Conservation (phyloP, 2,113 vertebrate genomes). For the Syngnathus scovelli region DNA sequence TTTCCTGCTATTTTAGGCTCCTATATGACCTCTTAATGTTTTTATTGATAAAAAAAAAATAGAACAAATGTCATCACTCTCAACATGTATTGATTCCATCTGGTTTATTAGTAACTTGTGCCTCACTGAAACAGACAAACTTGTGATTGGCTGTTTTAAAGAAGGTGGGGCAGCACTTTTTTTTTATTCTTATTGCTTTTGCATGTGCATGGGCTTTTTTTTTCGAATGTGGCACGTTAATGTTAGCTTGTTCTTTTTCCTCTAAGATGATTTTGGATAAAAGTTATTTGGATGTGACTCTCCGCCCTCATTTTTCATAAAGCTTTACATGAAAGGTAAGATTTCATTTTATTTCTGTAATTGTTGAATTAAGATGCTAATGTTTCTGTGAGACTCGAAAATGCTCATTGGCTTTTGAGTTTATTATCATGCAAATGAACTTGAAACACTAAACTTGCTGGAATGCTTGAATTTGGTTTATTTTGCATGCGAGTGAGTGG, state of each 20-base stretch:
- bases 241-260: not conserved
- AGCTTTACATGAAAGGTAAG: constrained; percentile 33
- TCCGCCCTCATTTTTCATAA: constrained; percentile 1
- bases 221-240: not conserved
- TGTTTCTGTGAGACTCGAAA: not conserved
- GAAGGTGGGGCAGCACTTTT: constrained; percentile 15
- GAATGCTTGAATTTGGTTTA: no score
- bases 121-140: constrained; percentile 24
- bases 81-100: constrained; percentile 40
- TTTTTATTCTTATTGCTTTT: not conserved
- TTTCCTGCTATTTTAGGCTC: no score
- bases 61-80: not conserved
- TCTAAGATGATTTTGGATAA: not conserved
- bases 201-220: not conserved
- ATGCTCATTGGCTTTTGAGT: not conserved
- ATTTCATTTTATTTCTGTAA: no score
- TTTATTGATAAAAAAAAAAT: not conserved
- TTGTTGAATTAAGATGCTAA: not conserved
- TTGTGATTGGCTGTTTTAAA: constrained; percentile 31
- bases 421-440: not conserved
- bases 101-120: constrained; percentile 65
- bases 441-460: no score
- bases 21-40: not conserved
- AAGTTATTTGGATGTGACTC: not conserved
- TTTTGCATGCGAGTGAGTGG: not conserved